A percentile compares a stretch with the other conserved stretches of the same genome.
Conservation (phyloP, 2,888 invertebrate genomes). For the Schizotus pectinicornis region DNA sequence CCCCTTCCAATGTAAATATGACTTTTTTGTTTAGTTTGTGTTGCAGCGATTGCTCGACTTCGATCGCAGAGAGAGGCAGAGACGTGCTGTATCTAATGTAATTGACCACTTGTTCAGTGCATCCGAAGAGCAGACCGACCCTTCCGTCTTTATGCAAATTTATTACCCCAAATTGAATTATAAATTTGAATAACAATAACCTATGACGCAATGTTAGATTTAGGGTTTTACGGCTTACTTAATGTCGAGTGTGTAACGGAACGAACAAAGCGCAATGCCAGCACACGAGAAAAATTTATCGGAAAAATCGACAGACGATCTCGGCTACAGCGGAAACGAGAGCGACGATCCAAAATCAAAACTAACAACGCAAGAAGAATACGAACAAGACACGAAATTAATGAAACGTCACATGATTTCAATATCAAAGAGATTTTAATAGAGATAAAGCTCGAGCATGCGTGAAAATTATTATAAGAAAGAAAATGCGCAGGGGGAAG, state of each 20-base stretch:
- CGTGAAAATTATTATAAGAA: conserved; percentile 59
- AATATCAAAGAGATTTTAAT: conserved; percentile 61
- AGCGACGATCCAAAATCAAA: conserved; percentile 37
- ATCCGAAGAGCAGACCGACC: conserved; percentile 45
- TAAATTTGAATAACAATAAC: conserved; percentile 61
- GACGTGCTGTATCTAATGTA: conserved; percentile 33
- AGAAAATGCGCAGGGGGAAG: conserved; percentile 50
- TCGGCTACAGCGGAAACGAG: neutral
- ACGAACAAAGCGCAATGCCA: conserved; percentile 4
- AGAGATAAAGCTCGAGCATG: conserved; percentile 58
- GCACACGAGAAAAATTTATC: conserved; percentile 7
- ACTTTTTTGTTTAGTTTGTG: too few species aligned
- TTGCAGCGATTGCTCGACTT: too few species aligned
- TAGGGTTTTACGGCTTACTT: conserved; percentile 57
- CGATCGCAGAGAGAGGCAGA: too few species aligned
- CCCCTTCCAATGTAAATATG: too few species aligned
- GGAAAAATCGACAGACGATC: neutral
- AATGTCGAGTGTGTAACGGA: conserved; percentile 41
- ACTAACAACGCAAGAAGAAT: conserved; percentile 49
- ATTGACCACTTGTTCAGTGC: conserved; percentile 52
- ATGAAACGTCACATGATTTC: conserved; percentile 61
- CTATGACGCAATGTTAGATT: conserved; percentile 56
- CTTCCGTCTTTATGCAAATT: conserved; percentile 59
- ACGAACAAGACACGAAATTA: conserved; percentile 57
- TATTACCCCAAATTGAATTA: conserved; percentile 60